Evolutionary conservation across 2,797 vertebrate species (phyloP).

Genomic region (Bradypodion pumilum): DNA sequence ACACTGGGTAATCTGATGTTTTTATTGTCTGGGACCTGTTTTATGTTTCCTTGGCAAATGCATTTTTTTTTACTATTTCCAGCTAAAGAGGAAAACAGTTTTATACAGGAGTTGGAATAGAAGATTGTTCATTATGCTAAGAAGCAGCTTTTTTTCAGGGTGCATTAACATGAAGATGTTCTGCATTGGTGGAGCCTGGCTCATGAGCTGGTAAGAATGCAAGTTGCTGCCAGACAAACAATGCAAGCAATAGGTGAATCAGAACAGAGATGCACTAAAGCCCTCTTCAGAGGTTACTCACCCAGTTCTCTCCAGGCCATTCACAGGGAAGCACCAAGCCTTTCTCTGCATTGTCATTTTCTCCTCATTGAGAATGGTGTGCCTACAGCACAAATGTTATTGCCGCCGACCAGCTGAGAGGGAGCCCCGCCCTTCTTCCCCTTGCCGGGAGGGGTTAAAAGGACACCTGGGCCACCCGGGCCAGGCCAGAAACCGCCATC

Average conservation of each 20-base stretch:
- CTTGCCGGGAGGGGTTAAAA: too few species aligned
- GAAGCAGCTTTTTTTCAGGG: not conserved
- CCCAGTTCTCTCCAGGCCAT: too few species aligned
- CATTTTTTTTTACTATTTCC: conserved; percentile 43
- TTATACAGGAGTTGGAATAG: conserved; percentile 29
- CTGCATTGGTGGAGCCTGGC: not conserved
- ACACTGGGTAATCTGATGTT: conserved; percentile 45
- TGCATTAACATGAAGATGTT: not conserved
- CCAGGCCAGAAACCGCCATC: too few species aligned
- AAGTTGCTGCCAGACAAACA: not conserved
- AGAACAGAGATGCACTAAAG: not conserved
- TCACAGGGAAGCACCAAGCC: too few species aligned
- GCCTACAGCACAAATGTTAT: too few species aligned
- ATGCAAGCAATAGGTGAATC: not conserved
- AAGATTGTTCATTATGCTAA: conserved; percentile 16
- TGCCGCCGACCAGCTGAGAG: too few species aligned
- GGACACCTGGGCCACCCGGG: too few species aligned
- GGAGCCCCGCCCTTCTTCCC: too few species aligned
- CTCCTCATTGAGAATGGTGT: too few species aligned
- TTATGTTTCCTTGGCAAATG: conserved; percentile 49
- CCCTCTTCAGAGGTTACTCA: too few species aligned
- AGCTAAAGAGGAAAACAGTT: conserved; percentile 41
- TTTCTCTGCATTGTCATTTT: too few species aligned
- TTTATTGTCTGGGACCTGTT: conserved; percentile 49
- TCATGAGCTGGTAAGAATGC: not conserved